Conservation (phyloP, 2,888 invertebrate genomes). For the Blomia tropicalis region DNA sequence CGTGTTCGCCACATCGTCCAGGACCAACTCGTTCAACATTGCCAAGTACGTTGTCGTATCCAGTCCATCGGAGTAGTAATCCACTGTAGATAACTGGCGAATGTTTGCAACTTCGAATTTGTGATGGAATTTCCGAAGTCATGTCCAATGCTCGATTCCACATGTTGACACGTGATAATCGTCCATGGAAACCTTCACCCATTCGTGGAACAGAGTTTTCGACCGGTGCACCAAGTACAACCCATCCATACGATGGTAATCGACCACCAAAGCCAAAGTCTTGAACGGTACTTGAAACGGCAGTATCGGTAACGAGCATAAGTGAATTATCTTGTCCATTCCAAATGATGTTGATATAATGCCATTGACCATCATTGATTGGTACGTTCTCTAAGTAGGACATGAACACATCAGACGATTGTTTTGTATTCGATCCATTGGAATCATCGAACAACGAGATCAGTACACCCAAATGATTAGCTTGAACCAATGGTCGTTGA, state of each 20-base stretch:
- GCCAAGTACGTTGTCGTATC: conserved; percentile 70
- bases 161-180: conserved; percentile 78
- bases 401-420: conserved; percentile 65
- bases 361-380: conserved; percentile 90
- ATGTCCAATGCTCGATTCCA: conserved; percentile 82
- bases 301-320: conserved; percentile 80
- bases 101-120: conserved; percentile 77
- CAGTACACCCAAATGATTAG: conserved; percentile 80
- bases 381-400: conserved; percentile 80
- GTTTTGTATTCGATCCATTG: background rate
- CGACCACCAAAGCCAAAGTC: conserved; percentile 67
- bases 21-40: conserved; percentile 80
- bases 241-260: conserved; percentile 51
- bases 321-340: conserved; percentile 68
- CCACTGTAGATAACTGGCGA: conserved; percentile 75
- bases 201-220: conserved; percentile 58
- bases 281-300: conserved; percentile 78
- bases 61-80: conserved; percentile 75
- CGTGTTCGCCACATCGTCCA: conserved; percentile 73
- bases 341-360: conserved; percentile 88
- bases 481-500: conserved; percentile 64
- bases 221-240: conserved; percentile 74
- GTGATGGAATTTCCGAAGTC: conserved; percentile 77
- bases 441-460: conserved; percentile 65
- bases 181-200: conserved; percentile 85